A percentile compares a stretch with the other conserved stretches of the same genome.
These are phyloP conservation scores for Channa striata DNA, from an alignment of 2,797 vertebrate genomes.

Conservation along the genomic window DNA sequence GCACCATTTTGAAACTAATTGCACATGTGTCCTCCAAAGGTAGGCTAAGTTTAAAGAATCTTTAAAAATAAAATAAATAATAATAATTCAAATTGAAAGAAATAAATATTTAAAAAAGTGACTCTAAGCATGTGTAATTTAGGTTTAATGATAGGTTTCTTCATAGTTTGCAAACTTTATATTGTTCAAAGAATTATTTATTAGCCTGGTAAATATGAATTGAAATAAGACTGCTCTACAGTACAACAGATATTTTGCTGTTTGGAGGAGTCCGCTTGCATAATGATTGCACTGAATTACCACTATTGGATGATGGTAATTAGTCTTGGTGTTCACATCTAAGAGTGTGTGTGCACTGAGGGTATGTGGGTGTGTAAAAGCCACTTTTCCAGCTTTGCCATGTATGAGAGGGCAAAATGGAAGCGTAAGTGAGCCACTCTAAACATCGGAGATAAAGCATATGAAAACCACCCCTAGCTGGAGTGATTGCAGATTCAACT, in stretches of 20 bases:
- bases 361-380: conserved; percentile 80
- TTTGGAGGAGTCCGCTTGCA: conserved; percentile 51
- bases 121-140: no score
- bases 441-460: conserved; percentile 70
- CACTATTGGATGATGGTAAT: conserved; percentile 62
- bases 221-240: conserved; percentile 16
- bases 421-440: conserved; percentile 78
- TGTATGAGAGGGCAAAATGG: conserved; percentile 78
- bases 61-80: no score
- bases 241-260: conserved; percentile 54
- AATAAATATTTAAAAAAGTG: no score
- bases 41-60: no score
- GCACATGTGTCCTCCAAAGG: no score
- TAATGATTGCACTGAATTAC: conserved; percentile 55
- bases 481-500: conserved; percentile 44
- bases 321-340: conserved; percentile 68
- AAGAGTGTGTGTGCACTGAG: conserved; percentile 55
- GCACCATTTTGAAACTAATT: no score
- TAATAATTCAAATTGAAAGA: no score
- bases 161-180: no score
- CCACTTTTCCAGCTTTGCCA: conserved; percentile 72
- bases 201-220: no score
- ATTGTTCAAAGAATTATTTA: no score
- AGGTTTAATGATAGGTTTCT: no score
- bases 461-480: conserved; percentile 22